Conservation (phyloP, 2,888 invertebrate genomes). For the Drosophila barbarae region DNA sequence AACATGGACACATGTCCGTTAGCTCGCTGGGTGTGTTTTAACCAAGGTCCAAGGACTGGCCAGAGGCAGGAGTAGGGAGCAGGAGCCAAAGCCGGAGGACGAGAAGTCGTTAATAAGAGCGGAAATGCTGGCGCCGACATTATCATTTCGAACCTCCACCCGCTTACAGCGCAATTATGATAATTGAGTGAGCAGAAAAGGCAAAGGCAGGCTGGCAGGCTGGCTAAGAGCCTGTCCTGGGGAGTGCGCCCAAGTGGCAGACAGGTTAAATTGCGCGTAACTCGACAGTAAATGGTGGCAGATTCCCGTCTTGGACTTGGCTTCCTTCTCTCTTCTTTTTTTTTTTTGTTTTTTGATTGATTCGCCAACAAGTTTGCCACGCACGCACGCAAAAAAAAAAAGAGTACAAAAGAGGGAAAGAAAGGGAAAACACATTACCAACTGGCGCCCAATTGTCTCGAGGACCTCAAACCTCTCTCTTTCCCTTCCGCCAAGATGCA, state of each 20-base stretch:
- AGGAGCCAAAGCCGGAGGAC: constrained; percentile 14
- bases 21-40: constrained; percentile 49
- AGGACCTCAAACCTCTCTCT: constrained; percentile 35
- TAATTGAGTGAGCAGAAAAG: constrained; percentile 59
- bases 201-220: neutral
- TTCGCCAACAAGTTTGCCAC: constrained; percentile 24
- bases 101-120: constrained; percentile 64
- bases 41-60: constrained; percentile 23
- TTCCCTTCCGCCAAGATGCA: constrained; percentile 1
- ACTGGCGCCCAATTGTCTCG: constrained; percentile 61
- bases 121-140: constrained; percentile 76
- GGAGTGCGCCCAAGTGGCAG: constrained; percentile 37
- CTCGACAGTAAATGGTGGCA: constrained; percentile 43
- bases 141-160: constrained; percentile 61
- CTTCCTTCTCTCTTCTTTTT: neutral
- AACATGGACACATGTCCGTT: constrained; percentile 52
- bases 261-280: constrained; percentile 72
- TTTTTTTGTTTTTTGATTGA: constrained; percentile 32
- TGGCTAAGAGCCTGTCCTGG: neutral
- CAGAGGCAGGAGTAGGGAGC: neutral
- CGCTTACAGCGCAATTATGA: constrained; percentile 60
- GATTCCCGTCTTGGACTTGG: constrained; percentile 31
- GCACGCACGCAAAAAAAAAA: constrained; percentile 1
- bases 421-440: constrained; percentile 1
- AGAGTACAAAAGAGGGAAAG: neutral